Percentiles rank a stretch among this genome's conserved stretches.
Conservation (phyloP, 2,113 vertebrate genomes). For the Eretmochelys imbricata region DNA sequence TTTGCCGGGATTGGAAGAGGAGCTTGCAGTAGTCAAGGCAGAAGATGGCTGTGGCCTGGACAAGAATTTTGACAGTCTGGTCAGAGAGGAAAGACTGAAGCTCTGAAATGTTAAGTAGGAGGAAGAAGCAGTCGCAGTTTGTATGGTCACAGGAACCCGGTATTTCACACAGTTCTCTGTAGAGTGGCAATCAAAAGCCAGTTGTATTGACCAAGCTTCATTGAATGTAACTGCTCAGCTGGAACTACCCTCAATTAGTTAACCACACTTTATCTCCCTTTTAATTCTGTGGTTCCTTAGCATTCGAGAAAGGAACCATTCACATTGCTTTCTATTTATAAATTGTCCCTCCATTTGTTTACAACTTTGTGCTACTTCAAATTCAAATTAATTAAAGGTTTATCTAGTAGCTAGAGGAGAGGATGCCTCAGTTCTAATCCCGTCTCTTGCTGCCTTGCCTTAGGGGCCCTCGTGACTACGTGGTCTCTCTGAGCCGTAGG, state of each 20-base stretch:
- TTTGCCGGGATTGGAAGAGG: not conserved
- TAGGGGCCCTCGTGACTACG: not conserved
- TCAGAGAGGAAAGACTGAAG: not conserved
- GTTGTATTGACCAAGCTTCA: not conserved
- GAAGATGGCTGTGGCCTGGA: rapidly evolving
- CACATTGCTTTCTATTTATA: not conserved
- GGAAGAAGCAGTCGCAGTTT: not conserved
- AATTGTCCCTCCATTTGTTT: not conserved
- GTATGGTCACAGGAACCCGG: not conserved
- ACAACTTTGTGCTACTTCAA: not conserved
- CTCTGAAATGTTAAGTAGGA: not conserved
- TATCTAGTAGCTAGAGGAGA: not conserved
- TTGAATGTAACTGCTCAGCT: not conserved
- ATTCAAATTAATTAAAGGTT: not conserved
- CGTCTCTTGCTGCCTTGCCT: not conserved
- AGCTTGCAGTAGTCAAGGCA: not conserved
- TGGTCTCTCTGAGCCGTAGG: too few relatives aligned
- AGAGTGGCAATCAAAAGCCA: not conserved
- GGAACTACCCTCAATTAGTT: not conserved
- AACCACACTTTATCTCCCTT: not conserved
- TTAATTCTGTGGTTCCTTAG: not conserved
- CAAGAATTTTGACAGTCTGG: not conserved
- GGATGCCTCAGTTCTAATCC: not conserved
- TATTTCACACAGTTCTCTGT: rapidly evolving
- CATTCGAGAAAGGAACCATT: not conserved